phyloP scores from a whole-genome alignment of 2,113 vertebrate genomes.

The Eupsittula cactorum region DNA sequence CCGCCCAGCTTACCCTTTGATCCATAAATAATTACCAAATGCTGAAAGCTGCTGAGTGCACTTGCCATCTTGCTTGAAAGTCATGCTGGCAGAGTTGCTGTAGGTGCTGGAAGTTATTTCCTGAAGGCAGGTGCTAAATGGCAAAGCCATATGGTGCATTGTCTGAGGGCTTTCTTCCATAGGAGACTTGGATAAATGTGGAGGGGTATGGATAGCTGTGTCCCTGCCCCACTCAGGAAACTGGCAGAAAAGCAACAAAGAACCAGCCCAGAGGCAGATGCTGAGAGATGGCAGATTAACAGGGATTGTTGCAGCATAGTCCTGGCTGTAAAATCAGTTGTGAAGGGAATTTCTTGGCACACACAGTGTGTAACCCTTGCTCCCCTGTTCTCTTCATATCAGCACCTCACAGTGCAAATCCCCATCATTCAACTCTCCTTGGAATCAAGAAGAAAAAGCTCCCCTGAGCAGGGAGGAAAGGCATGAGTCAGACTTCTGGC shows the following conservation, averaged over 20 bases:
- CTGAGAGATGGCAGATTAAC: background rate
- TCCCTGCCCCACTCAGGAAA: background rate
- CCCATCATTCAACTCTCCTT: background rate
- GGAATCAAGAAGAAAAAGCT: background rate
- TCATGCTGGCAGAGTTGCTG: background rate
- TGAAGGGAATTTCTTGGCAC: constrained; percentile 14
- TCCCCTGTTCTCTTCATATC: background rate
- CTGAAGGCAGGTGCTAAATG: background rate
- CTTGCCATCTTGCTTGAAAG: background rate
- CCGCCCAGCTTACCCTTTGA: background rate
- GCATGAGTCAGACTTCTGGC: background rate
- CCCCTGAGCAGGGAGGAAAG: background rate
- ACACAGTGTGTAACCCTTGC: background rate
- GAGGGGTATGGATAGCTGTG: background rate
- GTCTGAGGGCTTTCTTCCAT: background rate
- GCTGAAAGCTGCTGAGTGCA: background rate
- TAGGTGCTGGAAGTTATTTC: background rate
- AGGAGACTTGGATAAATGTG: fast-evolving
- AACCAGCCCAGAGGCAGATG: background rate
- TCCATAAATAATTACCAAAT: background rate
- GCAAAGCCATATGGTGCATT: background rate
- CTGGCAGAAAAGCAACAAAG: background rate
- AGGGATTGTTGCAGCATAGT: background rate
- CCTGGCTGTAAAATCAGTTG: background rate
- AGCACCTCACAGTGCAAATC: background rate